These are phyloP conservation scores for Motacilla tschutschensis DNA, from an alignment of 2,113 vertebrate species.

Conservation along the genomic window DNA sequence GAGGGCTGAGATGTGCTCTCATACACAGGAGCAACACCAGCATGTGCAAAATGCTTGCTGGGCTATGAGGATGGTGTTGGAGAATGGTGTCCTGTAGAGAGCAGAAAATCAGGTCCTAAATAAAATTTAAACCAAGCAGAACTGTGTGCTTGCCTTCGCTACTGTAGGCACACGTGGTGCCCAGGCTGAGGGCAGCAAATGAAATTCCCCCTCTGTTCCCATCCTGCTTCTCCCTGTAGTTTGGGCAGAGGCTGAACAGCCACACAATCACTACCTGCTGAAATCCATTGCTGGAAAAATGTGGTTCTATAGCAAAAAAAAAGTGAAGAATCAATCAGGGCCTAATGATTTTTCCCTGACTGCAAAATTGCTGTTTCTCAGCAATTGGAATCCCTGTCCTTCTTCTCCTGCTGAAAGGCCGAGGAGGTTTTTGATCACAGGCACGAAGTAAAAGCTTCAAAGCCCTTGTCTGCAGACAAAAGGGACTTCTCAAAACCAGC, in stretches of 20 bases:
- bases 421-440: background rate
- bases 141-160: fast-evolving
- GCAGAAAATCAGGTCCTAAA: background rate
- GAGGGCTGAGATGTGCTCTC: background rate
- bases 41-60: background rate
- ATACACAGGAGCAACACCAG: background rate
- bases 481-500: background rate
- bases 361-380: background rate
- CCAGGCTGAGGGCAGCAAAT: background rate
- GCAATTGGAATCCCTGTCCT: background rate
- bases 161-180: background rate
- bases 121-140: background rate
- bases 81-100: background rate
- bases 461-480: background rate
- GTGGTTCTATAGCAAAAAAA: background rate
- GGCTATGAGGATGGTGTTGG: background rate
- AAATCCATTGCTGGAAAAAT: background rate
- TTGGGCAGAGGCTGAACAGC: background rate
- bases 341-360: background rate
- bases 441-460: background rate
- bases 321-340: background rate
- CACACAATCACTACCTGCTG: background rate
- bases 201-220: background rate
- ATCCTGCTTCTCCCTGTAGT: background rate
- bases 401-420: background rate